phyloP scores from a whole-genome alignment of 2,113 vertebrate species.

The Clinocottus analis region DNA sequence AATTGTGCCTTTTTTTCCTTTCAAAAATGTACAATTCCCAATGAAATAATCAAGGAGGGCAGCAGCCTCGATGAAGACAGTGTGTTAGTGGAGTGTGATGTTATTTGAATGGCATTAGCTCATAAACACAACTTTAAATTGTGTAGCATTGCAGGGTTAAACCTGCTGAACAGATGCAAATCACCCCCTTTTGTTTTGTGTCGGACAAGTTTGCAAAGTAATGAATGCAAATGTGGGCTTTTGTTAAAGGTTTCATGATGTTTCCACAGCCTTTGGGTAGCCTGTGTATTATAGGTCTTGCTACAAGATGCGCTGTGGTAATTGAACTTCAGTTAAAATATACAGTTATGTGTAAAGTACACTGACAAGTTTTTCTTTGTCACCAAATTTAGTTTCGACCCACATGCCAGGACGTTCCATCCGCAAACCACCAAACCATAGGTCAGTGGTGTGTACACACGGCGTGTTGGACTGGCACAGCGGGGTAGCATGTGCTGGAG shows the following conservation, averaged over 20 bases:
- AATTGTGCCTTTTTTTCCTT: constrained; percentile 33
- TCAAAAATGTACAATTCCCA: constrained; percentile 14
- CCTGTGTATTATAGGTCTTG: background rate
- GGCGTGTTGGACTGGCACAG: background rate
- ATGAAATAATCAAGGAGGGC: constrained; percentile 41
- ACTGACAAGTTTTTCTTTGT: background rate
- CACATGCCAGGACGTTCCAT: background rate
- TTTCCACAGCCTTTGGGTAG: background rate
- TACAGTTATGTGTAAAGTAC: background rate
- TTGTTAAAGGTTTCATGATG: background rate
- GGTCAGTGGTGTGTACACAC: background rate
- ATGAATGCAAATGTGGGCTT: background rate
- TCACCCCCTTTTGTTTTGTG: background rate
- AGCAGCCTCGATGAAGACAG: constrained; percentile 4
- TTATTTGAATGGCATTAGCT: constrained; percentile 44
- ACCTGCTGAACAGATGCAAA: constrained; percentile 30
- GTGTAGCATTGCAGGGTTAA: background rate
- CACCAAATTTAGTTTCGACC: background rate
- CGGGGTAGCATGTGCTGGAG: background rate
- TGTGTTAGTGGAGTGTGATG: constrained; percentile 5
- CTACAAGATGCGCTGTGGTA: background rate
- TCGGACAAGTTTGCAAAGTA: background rate
- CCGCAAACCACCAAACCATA: background rate
- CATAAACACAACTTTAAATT: constrained; percentile 36
- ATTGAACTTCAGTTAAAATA: background rate